A percentile compares a stretch with the other conserved stretches of the same genome.
These are phyloP conservation scores for Paradoxurus hermaphroditus DNA, from an alignment of 2,113 vertebrate genomes.

Conservation along the genomic window DNA sequence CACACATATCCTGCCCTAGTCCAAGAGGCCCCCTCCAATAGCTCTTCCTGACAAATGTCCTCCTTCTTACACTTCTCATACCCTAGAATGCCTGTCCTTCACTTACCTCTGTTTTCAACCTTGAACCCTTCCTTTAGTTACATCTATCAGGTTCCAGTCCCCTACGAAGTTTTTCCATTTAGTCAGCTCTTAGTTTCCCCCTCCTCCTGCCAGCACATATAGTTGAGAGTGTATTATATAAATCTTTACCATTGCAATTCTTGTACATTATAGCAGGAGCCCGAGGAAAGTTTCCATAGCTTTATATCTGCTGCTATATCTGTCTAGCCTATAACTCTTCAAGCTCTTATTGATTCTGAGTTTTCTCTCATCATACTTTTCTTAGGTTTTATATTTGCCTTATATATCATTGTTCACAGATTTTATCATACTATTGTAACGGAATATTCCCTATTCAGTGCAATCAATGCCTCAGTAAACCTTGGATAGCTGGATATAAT, in stretches of 20 bases:
- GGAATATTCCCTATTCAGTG: neutral
- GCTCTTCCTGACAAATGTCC: neutral
- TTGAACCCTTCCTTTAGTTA: neutral
- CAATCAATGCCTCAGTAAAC: neutral
- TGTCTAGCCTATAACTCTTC: neutral
- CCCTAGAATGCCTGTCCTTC: neutral
- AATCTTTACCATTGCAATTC: neutral
- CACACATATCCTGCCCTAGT: neutral
- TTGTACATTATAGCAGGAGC: neutral
- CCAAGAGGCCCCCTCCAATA: neutral
- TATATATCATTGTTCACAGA: neutral
- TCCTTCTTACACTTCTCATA: neutral
- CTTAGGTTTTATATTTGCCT: neutral
- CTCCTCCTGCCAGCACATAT: neutral
- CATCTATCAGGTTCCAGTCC: neutral
- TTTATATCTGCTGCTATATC: neutral
- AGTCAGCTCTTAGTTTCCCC: neutral
- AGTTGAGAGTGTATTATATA: neutral
- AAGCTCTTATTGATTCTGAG: neutral
- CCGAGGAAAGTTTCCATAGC: neutral
- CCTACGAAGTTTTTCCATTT: neutral
- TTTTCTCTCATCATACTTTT: neutral
- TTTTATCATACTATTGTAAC: neutral
- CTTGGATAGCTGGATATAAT: neutral
- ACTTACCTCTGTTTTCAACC: neutral